Base-by-base conservation (phyloP, 2,888 invertebrate genomes). In the Limulus polyphemus region DNA sequence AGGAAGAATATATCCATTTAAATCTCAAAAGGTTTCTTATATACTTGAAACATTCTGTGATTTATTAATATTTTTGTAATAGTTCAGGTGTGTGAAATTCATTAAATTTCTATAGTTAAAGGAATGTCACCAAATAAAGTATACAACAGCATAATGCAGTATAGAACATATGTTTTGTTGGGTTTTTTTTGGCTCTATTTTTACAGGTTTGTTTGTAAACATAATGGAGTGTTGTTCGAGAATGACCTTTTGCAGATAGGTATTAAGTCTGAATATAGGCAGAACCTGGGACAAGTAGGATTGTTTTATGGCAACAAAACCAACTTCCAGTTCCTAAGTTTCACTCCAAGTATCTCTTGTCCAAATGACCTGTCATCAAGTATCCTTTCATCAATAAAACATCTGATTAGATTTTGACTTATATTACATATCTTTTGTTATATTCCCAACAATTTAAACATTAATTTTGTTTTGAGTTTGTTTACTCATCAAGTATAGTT, bases 221-320 rank as follows among this genome's bases (percentile, higher is more conserved):
- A 94, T 77, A 98, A 97, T 79, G 99, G 99, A 61, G 94, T 99
- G 46, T 82, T 99, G 46, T 99, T 93, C 80, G 99, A 99, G 80
- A 98, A 95, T 79, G 95, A 98, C 75, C 81, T 97, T 71, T 87
- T 97, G 65, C 99, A 99, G 80, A 93, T 99, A 73, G 97, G 97
- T 64, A 91, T 97, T 2, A 98, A 99, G 79, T 91, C 95, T 73
- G 99, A 99, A 79, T 97, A 86, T 74, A 82, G 95, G 71, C 91
- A 92, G 77, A 98, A 98, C 79, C 82, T 99, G 72, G 98, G 97
- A 16, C 84, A 98, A 62, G 82, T 99, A 72, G 93, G 93, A 50
- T 80, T 99, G 65, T 99, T 95, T 77, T 99, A 97, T 80, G 99
- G 98, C 67, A 99, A 99, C 79, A 99, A 99, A 80, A 95, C 95